Base-by-base conservation (phyloP, 2,113 vertebrate genomes). In the Serinus canaria region DNA sequence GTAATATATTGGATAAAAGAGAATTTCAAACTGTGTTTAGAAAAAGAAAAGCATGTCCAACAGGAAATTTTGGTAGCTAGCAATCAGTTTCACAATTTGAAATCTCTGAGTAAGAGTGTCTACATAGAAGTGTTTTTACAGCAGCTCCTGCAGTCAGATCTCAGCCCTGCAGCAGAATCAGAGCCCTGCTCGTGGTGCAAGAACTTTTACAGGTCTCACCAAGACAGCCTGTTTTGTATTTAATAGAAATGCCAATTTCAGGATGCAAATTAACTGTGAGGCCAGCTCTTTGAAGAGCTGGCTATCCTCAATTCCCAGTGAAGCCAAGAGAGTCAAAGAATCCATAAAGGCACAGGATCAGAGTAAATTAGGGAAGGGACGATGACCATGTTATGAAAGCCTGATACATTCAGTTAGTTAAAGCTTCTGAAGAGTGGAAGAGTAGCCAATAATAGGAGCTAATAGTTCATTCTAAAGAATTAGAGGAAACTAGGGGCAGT, bases 251-350 rank as follows among this genome's bases (percentile, higher is more conserved):
- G 41, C 41, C 62, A 67, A 68, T 87, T 89, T 76, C 74, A 58
- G 53, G 44, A 74, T 22, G 46, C 58, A 91, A 92, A 92, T 89
- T 56, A 95, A 52, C 66, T 78, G 37, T 49, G 60, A 92, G 60
- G 56, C 39, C 47, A 92, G 21, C 13, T 59, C 83, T 87, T 66
- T 52, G 52, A 84, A 90, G 30, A 81, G 33, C 70, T 90, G 72
- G 50, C 31, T 87, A 53, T 24, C 62, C 64, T 84, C 80, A 87
- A 28, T 89, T 89, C 74, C 66, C 89, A 84, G 31, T 22, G 76
- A 95, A 79, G 62, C 53, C 69, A 80, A 74, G 56, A 86, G 35
- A 92, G 59, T 66, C 73, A 83, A 66, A 92, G 69, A 88, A 94
- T 60, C 56, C 77, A 44, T 46, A 53, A 78, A 87, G 37, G 56